Evolutionary conservation across 2,797 vertebrate genomes (phyloP), one percentile per base, ranked within the genome.

Genomic region (Gallirallus australis): DNA sequence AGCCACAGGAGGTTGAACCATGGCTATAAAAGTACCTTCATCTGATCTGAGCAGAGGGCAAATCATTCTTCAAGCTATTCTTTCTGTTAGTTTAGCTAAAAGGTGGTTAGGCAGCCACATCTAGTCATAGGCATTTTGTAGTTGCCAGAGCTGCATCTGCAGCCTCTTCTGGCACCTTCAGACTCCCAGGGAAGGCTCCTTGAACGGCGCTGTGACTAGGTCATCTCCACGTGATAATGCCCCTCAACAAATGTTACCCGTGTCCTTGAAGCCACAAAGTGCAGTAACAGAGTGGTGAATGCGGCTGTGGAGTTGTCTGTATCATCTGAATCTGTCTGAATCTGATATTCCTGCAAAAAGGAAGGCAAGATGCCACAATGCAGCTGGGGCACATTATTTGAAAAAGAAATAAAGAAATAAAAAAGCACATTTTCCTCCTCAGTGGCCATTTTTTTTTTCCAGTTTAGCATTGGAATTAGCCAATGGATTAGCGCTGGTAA

Each of bases 61-160:
- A 93, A 60, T 12, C 19, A 5, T 91, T 85, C 31, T 25, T 40
- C n/a, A 71, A 73, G 27, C 21, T 54, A 15, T 14, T 80, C 11
- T 45, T 77, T n/a, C 50, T 47, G 8, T 25, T 47, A 42, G 20
- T 50, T 80, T 73, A 50, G 14, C 40, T 73, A 37, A 86, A 79
- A 64, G n/a, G 14, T 6, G 18, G 9, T 30, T 78, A 42, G 40
- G 31, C 37, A 81, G 61, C 31, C 50, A n/a, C 13, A 21, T 4
- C 0, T 2, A 30, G 5, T 73, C 30, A 18, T 3, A 11, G 52
- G 5, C 30, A 25, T 8, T 56, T 70, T 1, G 0, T 17, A 72
- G 33, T 8, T 50, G 17, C 24, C 52, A 66, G 27, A 86, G 4
- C 12, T 70, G n/a, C 35, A 39, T 68, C 39, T 68, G 24, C 28